These are phyloP conservation scores for Lophotriccus pileatus DNA, from an alignment of 2,797 vertebrate species.

Conservation along the genomic window DNA sequence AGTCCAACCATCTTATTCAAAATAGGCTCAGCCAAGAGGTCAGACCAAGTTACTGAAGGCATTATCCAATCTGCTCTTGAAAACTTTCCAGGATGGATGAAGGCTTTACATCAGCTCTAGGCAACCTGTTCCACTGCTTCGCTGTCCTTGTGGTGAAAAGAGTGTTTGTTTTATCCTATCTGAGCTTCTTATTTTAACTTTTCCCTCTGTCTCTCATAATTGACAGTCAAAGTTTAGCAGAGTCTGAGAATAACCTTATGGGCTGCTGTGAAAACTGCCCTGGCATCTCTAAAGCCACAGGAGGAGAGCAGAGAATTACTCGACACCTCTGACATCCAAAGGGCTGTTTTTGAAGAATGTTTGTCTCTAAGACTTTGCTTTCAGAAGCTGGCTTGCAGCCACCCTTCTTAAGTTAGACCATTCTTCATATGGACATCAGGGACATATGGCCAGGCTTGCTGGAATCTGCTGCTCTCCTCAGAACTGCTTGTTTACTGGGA, in stretches of 20 bases:
- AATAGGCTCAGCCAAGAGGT: neutral
- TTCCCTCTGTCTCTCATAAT: neutral
- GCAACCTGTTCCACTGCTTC: neutral
- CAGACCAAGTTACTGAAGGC: neutral
- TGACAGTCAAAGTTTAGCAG: neutral
- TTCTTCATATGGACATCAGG: constrained; percentile 33
- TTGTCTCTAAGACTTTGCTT: constrained; percentile 3
- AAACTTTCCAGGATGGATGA: neutral
- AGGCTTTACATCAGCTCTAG: neutral
- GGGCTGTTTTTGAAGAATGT: neutral
- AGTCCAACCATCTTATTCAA: neutral
- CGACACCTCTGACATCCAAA: neutral
- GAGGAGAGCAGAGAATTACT: constrained; percentile 8
- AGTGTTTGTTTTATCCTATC: neutral
- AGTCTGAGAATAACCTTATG: neutral
- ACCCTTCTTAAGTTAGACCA: constrained; percentile 4
- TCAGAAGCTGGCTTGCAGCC: constrained; percentile 36
- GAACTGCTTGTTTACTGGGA: constrained; percentile 5
- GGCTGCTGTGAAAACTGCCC: neutral
- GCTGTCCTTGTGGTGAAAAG: neutral
- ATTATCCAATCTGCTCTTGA: neutral
- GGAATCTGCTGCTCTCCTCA: neutral
- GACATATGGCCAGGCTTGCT: constrained; percentile 12
- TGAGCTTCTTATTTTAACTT: neutral
- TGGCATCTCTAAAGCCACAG: neutral